These are phyloP conservation scores for Tachina grossa DNA, from an alignment of 2,888 invertebrate genomes.

Conservation along the genomic window DNA sequence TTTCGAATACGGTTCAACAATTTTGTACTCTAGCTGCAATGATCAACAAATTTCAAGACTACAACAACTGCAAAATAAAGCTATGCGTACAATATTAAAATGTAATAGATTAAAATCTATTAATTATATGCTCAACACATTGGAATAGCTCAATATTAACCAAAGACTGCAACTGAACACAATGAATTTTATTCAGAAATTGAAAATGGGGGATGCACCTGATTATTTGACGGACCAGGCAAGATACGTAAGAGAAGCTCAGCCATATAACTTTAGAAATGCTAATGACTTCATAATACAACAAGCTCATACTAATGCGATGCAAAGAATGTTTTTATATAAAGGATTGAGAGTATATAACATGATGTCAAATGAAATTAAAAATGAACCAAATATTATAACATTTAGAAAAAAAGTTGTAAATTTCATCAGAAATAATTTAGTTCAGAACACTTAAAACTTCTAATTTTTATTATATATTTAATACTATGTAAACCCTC, in stretches of 20 bases:
- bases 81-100: not conserved
- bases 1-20: not conserved
- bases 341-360: not conserved
- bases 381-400: too few species aligned
- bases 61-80: not conserved
- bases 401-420: too few species aligned
- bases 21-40: not conserved
- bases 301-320: too few species aligned
- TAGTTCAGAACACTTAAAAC: too few species aligned
- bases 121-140: not conserved
- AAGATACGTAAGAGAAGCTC: too few species aligned
- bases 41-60: not conserved
- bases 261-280: too few species aligned
- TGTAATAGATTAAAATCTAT: not conserved
- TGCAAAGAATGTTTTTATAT: not conserved
- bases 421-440: too few species aligned
- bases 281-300: too few species aligned
- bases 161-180: not conserved
- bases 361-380: too few species aligned
- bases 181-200: not conserved
- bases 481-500: too few species aligned
- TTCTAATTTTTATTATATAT: too few species aligned
- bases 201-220: not conserved
- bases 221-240: conserved; percentile 62
- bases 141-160: not conserved